Evolutionary conservation across 2,113 vertebrate species (phyloP).

Genomic region (Gadus macrocephalus): DNA sequence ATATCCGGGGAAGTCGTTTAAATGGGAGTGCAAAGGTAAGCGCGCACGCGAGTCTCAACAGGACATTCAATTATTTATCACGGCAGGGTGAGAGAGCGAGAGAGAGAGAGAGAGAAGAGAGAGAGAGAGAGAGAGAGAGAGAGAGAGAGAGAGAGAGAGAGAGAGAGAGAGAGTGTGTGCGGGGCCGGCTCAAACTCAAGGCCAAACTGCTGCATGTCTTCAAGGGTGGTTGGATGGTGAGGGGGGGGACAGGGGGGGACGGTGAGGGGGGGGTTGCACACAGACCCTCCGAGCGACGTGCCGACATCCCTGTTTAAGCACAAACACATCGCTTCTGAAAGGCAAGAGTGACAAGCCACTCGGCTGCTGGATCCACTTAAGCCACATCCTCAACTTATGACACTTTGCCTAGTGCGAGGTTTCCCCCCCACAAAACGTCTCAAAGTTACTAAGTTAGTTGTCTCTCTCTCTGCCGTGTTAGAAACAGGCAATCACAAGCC

Average conservation of each 20-base stretch:
- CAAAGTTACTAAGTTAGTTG: no score
- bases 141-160: slow-evolving; percentile 21
- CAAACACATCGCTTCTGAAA: slow-evolving; percentile 1
- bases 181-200: slow-evolving; percentile 52
- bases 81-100: slow-evolving; percentile 23
- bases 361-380: slow-evolving; percentile 21
- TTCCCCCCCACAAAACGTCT: no score
- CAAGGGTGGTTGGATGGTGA: no score
- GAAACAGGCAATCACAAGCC: no score
- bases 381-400: no score
- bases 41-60: slow-evolving; percentile 45
- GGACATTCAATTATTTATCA: slow-evolving; percentile 69
- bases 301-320: slow-evolving; percentile 9
- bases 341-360: background rate
- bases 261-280: slow-evolving; percentile 21
- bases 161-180: no score
- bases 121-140: background rate
- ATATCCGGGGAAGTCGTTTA: slow-evolving; percentile 62
- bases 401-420: no score
- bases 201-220: slow-evolving; percentile 45
- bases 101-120: no score
- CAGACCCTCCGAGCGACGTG: slow-evolving; percentile 19
- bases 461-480: no score
- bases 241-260: background rate
- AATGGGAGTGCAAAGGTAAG: slow-evolving; percentile 47